Evolutionary conservation across 2,113 vertebrate genomes (phyloP).

Genomic region (Ciconia stormi): DNA sequence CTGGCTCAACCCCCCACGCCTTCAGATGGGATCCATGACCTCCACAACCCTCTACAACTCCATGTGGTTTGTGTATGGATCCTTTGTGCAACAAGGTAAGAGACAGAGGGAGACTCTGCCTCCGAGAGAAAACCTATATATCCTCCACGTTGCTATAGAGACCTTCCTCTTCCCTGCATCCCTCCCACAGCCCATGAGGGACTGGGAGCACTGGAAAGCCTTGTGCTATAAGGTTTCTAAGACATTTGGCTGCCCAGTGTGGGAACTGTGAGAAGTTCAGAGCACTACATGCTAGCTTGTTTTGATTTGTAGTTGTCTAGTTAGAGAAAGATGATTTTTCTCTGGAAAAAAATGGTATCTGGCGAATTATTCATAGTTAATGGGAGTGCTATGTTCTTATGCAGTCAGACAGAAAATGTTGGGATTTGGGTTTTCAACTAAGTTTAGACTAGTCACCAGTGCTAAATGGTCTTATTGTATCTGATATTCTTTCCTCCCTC

Average conservation of each 20-base stretch:
- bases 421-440: not conserved
- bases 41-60: constrained; percentile 98
- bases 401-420: not conserved
- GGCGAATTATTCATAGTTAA: not conserved
- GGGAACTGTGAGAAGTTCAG: fast-evolving
- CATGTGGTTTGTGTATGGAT: constrained; percentile 99
- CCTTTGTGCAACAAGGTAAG: constrained; percentile 98
- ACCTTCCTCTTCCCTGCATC: not conserved
- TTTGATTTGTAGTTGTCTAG: not conserved
- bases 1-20: constrained; percentile 94
- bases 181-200: not conserved
- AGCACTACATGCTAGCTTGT: not conserved
- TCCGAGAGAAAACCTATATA: fast-evolving
- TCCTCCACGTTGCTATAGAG: not conserved
- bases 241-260: not conserved
- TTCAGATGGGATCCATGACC: constrained; percentile 96
- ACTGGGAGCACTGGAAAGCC: not conserved
- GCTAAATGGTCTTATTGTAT: not conserved
- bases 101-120: not conserved
- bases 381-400: not conserved
- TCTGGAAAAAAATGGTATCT: not conserved
- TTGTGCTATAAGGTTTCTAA: not conserved
- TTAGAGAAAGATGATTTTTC: not conserved
- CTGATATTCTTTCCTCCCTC: not conserved
- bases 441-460: not conserved